Evolutionary conservation across 2,888 invertebrate species (phyloP).

Genomic region (Cheilosia vernalis): DNA sequence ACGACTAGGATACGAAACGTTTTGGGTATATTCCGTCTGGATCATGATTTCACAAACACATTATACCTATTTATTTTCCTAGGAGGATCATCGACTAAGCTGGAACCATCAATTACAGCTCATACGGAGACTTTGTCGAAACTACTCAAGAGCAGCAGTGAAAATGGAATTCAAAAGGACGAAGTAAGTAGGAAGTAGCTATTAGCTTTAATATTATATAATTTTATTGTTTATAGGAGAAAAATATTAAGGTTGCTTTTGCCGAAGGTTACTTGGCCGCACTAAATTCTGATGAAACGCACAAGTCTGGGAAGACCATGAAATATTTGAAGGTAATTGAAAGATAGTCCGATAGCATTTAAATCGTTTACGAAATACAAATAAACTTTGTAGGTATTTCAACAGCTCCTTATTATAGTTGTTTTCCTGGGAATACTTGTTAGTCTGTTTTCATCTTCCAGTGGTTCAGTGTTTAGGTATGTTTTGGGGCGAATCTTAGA

Average conservation of each 20-base stretch:
- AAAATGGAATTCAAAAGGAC: constrained; percentile 76
- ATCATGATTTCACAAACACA: background rate
- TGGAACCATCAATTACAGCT: constrained; percentile 77
- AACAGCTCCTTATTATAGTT: constrained; percentile 89
- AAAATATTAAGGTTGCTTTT: constrained; percentile 93
- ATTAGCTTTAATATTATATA: background rate
- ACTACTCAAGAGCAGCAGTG: constrained; percentile 77
- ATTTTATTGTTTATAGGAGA: constrained; percentile 84
- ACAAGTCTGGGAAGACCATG: constrained; percentile 84
- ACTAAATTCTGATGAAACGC: constrained; percentile 83
- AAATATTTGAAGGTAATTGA: constrained; percentile 83
- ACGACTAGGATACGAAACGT: constrained; percentile 87
- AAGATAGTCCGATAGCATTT: background rate
- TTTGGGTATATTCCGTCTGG: constrained; percentile 78
- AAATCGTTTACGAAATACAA: constrained; percentile 66
- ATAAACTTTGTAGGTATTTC: constrained; percentile 85
- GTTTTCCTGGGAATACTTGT: constrained; percentile 91
- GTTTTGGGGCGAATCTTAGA: background rate
- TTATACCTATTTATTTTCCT: background rate
- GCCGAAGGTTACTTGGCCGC: constrained; percentile 95
- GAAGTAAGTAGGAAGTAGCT: constrained; percentile 74
- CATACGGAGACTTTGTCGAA: constrained; percentile 80
- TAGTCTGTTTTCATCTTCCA: constrained; percentile 89
- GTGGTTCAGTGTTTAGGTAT: constrained; percentile 89
- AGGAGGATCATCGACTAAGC: constrained; percentile 77